Evolutionary conservation across 2,113 vertebrate species (phyloP).

Genomic region (Mystacornis crossleyi): DNA sequence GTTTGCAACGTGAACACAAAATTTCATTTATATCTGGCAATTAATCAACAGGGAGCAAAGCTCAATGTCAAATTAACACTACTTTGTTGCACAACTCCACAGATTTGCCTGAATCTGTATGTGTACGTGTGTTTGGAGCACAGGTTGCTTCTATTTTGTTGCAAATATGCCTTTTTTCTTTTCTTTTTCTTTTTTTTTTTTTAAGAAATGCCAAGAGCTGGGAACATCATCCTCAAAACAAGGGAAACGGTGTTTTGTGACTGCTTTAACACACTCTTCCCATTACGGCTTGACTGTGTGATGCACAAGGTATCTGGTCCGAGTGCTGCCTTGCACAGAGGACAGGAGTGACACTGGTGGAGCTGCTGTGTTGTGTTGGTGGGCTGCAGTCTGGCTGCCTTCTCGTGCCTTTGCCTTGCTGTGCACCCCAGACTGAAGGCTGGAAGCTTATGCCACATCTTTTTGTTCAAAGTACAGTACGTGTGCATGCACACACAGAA

Average conservation of each 20-base stretch:
- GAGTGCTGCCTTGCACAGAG: neutral
- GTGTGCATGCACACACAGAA: neutral
- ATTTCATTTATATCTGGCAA: neutral
- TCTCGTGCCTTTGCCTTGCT: neutral
- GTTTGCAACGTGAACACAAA: neutral
- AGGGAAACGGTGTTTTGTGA: neutral
- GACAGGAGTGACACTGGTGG: fast-evolving
- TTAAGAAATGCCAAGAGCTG: neutral
- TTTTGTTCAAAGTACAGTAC: neutral
- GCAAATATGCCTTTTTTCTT: neutral
- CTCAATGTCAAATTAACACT: neutral
- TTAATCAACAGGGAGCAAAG: neutral
- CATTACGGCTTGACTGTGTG: too few species aligned
- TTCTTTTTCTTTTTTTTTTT: too few species aligned
- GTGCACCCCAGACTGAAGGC: neutral
- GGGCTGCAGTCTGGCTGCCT: neutral
- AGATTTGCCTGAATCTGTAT: neutral
- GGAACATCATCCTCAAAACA: neutral
- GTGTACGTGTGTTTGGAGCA: neutral
- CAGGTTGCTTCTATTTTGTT: neutral
- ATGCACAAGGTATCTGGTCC: neutral
- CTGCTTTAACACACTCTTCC: neutral
- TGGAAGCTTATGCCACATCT: neutral
- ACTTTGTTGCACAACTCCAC: neutral
- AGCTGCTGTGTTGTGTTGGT: neutral